A percentile compares a stretch with the other conserved stretches of the same genome.
These are phyloP conservation scores for Caenorhabditis remanei DNA, from an alignment of 1,140 invertebrate species.

Conservation along the genomic window DNA sequence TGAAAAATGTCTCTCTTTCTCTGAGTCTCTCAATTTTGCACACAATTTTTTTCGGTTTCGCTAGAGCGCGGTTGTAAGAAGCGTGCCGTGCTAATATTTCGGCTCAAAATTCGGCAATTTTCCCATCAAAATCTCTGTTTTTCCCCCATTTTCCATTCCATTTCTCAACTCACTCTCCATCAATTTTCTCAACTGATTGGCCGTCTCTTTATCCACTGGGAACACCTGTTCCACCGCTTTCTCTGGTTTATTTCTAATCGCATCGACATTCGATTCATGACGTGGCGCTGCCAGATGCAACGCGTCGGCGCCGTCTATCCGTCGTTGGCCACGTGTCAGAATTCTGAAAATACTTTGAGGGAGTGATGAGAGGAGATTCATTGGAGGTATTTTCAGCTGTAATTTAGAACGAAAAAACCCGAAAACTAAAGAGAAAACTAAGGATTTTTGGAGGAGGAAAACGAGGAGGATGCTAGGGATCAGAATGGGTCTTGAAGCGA, in stretches of 20 bases:
- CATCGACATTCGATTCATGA: neutral
- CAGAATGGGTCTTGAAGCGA: too few relatives aligned
- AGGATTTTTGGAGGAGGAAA: too few relatives aligned
- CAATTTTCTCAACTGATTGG: constrained; percentile 55
- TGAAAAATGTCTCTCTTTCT: too few relatives aligned
- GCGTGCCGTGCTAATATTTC: too few relatives aligned
- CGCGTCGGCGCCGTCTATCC: constrained; percentile 1
- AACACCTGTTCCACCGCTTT: constrained; percentile 21
- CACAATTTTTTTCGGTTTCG: too few relatives aligned
- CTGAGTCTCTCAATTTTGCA: too few relatives aligned
- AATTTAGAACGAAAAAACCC: too few relatives aligned
- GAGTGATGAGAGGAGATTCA: too few relatives aligned
- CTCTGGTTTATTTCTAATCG: neutral
- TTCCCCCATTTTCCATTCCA: neutral
- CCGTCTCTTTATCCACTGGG: constrained; percentile 24
- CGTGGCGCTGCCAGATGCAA: neutral
- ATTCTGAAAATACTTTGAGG: neutral
- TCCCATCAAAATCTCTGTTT: neutral
- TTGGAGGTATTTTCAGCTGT: too few relatives aligned
- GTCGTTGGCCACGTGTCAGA: constrained; percentile 16
- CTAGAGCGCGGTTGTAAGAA: too few relatives aligned
- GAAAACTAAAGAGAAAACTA: too few relatives aligned
- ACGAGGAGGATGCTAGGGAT: too few relatives aligned
- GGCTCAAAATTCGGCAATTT: constrained; percentile 21
- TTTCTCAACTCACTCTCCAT: constrained; percentile 52